A percentile compares a stretch with the other conserved stretches of the same genome.
These are phyloP conservation scores for Oreortyx pictus DNA, from an alignment of 2,797 vertebrate species.

Conservation along the genomic window DNA sequence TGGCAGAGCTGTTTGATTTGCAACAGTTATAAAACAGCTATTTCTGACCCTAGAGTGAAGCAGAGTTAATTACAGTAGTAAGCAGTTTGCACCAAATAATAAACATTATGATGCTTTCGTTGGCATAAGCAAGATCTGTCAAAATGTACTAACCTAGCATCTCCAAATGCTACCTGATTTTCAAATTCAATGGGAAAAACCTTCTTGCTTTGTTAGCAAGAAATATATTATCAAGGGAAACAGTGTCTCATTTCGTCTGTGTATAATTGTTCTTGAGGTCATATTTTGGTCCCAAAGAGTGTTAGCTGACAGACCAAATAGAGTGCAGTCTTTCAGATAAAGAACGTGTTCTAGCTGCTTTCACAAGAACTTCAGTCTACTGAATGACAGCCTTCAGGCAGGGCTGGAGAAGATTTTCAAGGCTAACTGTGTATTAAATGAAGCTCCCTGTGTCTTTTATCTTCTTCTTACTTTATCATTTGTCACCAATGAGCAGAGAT, in stretches of 20 bases:
- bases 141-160: neutral
- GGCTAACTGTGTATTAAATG: neutral
- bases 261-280: neutral
- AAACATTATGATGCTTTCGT: slow-evolving; percentile 26
- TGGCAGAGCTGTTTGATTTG: slow-evolving; percentile 58
- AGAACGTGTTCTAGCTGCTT: neutral
- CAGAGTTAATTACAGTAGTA: slow-evolving; percentile 50
- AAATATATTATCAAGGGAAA: slow-evolving; percentile 5
- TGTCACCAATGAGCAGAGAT: neutral
- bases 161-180: neutral
- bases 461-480: neutral
- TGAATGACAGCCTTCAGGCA: neutral
- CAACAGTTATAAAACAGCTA: slow-evolving; percentile 56
- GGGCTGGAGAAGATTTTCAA: neutral
- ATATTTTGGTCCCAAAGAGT: neutral
- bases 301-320: neutral
- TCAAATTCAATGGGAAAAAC: neutral
- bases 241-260: neutral
- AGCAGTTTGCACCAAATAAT: slow-evolving; percentile 55
- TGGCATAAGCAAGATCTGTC: slow-evolving; percentile 40
- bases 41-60: slow-evolving; percentile 10
- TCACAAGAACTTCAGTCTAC: neutral
- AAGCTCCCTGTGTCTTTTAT: neutral
- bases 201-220: slow-evolving; percentile 1
- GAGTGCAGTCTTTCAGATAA: neutral